These are phyloP conservation scores for Acipenser oxyrinchus DNA, from an alignment of 2,797 vertebrate genomes.

Conservation along the genomic window DNA sequence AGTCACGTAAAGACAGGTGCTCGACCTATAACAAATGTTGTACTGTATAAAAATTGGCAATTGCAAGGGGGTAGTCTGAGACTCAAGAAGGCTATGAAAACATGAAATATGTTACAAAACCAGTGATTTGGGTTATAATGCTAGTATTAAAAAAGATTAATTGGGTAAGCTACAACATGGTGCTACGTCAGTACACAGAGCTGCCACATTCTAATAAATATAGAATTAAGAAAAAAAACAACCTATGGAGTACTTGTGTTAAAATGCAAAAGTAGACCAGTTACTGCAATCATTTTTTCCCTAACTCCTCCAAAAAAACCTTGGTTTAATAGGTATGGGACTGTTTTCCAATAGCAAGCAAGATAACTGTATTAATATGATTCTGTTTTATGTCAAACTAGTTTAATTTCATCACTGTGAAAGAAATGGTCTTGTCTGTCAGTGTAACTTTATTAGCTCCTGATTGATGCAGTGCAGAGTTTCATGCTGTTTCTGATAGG, in stretches of 20 bases:
- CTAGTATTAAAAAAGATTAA: too few relatives aligned
- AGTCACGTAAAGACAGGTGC: slow-evolving; percentile 33
- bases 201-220: too few relatives aligned
- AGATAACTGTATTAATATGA: slow-evolving; percentile 79
- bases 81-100: slow-evolving; percentile 11
- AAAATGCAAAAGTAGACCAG: neutral
- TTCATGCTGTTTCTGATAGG: slow-evolving; percentile 10
- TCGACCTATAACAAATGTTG: slow-evolving; percentile 32
- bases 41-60: slow-evolving; percentile 24
- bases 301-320: slow-evolving; percentile 23
- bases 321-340: slow-evolving; percentile 63
- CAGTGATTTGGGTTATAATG: neutral
- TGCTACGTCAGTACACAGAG: too few relatives aligned
- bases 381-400: slow-evolving; percentile 88
- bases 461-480: slow-evolving; percentile 74
- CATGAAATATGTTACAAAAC: slow-evolving; percentile 3
- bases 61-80: slow-evolving; percentile 15
- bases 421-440: slow-evolving; percentile 93
- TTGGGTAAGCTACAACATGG: too few relatives aligned
- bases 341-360: slow-evolving; percentile 69
- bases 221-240: too few relatives aligned
- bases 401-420: slow-evolving; percentile 86
- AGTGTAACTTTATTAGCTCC: slow-evolving; percentile 89
- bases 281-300: neutral
- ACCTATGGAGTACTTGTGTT: too few relatives aligned